Conservation (phyloP, 2,888 invertebrate species). For the Uloborus plumipes region DNA sequence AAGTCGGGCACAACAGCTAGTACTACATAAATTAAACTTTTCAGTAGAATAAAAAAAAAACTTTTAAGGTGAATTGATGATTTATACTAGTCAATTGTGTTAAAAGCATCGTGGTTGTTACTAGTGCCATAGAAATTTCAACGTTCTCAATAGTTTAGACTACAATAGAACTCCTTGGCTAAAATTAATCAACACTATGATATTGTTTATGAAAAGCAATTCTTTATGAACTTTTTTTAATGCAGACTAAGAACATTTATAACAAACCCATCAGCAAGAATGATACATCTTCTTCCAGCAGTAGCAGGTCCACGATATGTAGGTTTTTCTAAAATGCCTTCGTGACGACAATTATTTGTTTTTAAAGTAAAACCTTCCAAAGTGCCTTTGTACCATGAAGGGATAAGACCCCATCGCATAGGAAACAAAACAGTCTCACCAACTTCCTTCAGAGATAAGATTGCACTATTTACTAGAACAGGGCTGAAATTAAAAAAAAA, state of each 20-base stretch:
- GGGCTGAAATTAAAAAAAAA: slow-evolving; percentile 18
- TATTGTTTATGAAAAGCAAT: no score
- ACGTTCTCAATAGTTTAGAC: no score
- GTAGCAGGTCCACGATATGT: slow-evolving; percentile 79
- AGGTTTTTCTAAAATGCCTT: slow-evolving; percentile 79
- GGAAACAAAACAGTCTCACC: slow-evolving; percentile 72
- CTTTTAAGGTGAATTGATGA: no score
- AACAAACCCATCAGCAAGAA: slow-evolving; percentile 83
- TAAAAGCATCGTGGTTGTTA: no score
- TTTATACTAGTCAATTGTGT: no score
- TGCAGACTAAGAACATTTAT: slow-evolving; percentile 3
- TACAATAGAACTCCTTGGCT: no score
- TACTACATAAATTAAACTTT: no score
- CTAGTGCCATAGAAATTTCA: no score
- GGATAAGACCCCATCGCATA: slow-evolving; percentile 90
- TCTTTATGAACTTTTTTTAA: no score
- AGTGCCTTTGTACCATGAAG: slow-evolving; percentile 82
- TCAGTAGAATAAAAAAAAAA: no score
- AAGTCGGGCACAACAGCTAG: no score
- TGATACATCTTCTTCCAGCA: slow-evolving; percentile 82
- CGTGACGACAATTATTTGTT: slow-evolving; percentile 84
- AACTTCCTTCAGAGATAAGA: not conserved
- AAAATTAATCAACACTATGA: no score
- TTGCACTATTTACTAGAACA: slow-evolving; percentile 38
- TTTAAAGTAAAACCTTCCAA: slow-evolving; percentile 76